A percentile compares a stretch with the other conserved stretches of the same genome.
phyloP scores from a whole-genome alignment of 2,888 invertebrate species.

The Elysia crispata region DNA sequence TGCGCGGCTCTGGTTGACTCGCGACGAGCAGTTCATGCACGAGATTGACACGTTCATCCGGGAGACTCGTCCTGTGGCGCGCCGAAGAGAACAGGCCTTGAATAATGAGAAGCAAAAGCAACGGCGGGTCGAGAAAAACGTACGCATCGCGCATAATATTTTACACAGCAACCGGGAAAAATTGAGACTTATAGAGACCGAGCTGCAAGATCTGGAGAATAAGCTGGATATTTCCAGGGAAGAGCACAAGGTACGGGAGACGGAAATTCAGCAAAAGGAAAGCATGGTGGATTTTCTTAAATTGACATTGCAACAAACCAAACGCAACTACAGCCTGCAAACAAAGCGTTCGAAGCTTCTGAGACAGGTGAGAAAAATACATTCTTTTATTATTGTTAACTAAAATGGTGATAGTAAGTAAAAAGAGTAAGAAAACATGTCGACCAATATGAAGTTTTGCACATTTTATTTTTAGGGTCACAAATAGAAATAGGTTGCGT shows the following conservation, averaged over 20 bases:
- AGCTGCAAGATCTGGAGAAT: slow-evolving; percentile 68
- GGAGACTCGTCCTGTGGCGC: slow-evolving; percentile 67
- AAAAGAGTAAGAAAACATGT: no score
- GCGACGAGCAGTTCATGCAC: slow-evolving; percentile 73
- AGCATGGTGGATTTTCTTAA: slow-evolving; percentile 75
- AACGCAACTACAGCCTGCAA: slow-evolving; percentile 72
- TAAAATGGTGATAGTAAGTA: no score
- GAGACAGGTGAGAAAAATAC: slow-evolving; percentile 57
- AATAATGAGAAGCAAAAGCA: slow-evolving; percentile 67
- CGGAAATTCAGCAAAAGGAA: slow-evolving; percentile 72
- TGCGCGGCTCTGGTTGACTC: slow-evolving; percentile 69
- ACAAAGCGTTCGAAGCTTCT: slow-evolving; percentile 69
- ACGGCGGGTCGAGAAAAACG: slow-evolving; percentile 67
- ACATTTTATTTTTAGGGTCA: no score
- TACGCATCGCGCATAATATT: slow-evolving; percentile 67
- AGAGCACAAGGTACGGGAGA: slow-evolving; percentile 63
- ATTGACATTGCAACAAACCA: slow-evolving; percentile 73
- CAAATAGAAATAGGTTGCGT: no score
- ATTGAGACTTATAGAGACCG: slow-evolving; percentile 66
- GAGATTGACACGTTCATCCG: slow-evolving; percentile 71
- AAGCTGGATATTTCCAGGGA: slow-evolving; percentile 64
- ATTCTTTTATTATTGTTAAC: no score
- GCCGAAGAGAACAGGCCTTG: slow-evolving; percentile 65
- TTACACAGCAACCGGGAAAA: slow-evolving; percentile 70
- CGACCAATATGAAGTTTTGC: no score